Conservation (phyloP, 2,888 invertebrate species). For the Cotesia congregata region DNA sequence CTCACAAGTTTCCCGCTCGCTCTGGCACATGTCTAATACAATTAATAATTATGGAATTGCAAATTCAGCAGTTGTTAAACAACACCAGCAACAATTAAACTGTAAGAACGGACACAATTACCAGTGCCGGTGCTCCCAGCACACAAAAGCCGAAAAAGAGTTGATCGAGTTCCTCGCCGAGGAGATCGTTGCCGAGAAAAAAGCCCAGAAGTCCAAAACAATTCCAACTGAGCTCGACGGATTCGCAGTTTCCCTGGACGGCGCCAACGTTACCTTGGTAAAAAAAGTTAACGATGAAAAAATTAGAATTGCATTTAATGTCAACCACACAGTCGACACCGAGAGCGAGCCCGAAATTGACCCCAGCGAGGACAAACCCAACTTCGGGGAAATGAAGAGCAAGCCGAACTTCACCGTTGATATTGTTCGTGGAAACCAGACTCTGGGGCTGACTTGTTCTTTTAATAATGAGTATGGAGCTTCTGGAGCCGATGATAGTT, state of each 20-base stretch:
- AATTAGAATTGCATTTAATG: conserved; percentile 86
- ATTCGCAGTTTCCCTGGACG: conserved; percentile 83
- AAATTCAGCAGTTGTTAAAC: conserved; percentile 63
- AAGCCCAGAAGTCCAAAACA: conserved; percentile 82
- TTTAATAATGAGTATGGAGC: conserved; percentile 78
- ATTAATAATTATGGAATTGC: conserved; percentile 55
- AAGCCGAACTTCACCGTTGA: conserved; percentile 94
- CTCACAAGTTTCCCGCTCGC: conserved; percentile 77
- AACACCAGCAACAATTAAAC: conserved; percentile 56
- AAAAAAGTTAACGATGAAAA: conserved; percentile 82
- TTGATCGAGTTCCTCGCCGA: conserved; percentile 92
- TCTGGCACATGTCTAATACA: conserved; percentile 80
- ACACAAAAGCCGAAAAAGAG: conserved; percentile 82
- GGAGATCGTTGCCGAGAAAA: conserved; percentile 93
- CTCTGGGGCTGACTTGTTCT: conserved; percentile 88
- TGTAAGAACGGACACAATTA: conserved; percentile 20
- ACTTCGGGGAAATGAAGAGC: conserved; percentile 88
- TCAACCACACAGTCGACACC: conserved; percentile 94
- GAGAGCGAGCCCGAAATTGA: conserved; percentile 79
- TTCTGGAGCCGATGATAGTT: conserved; percentile 78
- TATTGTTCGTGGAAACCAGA: conserved; percentile 82
- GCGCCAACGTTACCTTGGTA: conserved; percentile 87
- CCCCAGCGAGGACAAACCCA: conserved; percentile 77
- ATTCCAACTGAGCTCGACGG: conserved; percentile 85
- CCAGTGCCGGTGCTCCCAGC: background rate